Percentiles rank a stretch among this genome's conserved stretches.
phyloP scores from a whole-genome alignment of 2,888 invertebrate species.

The Drosophila koepferae region DNA sequence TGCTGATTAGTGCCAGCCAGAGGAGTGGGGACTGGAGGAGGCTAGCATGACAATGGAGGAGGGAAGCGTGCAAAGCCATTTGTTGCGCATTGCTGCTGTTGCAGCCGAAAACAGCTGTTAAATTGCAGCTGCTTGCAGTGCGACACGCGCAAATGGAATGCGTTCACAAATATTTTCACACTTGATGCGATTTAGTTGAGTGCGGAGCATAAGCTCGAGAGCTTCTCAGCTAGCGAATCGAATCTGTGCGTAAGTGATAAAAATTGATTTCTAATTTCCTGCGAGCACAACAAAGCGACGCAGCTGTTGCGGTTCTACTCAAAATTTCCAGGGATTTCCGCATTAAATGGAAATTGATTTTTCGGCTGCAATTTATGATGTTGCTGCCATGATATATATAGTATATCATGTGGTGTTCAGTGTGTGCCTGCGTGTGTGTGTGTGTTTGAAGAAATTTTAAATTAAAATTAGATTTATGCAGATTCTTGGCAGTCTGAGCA shows the following conservation, averaged over 20 bases:
- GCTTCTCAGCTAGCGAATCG: slow-evolving; percentile 16
- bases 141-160: slow-evolving; percentile 28
- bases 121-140: slow-evolving; percentile 39
- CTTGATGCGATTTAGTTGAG: slow-evolving; percentile 23
- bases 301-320: slow-evolving; percentile 2
- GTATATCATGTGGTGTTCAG: slow-evolving; percentile 18
- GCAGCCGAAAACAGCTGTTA: slow-evolving; percentile 47
- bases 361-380: slow-evolving; percentile 57
- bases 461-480: slow-evolving; percentile 61
- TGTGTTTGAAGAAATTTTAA: slow-evolving; percentile 27
- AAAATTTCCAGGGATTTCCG: slow-evolving; percentile 25
- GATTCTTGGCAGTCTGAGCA: neutral
- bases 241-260: slow-evolving; percentile 35
- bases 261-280: slow-evolving; percentile 68
- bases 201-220: neutral
- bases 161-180: slow-evolving; percentile 13
- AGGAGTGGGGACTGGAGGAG: neutral
- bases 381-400: slow-evolving; percentile 54
- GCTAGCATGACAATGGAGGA: slow-evolving; percentile 15
- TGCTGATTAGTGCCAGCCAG: neutral
- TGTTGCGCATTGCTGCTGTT: slow-evolving; percentile 63
- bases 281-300: slow-evolving; percentile 2
- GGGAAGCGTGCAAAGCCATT: slow-evolving; percentile 20
- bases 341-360: slow-evolving; percentile 67
- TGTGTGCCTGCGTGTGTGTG: neutral